Evolutionary conservation across 2,888 invertebrate species (phyloP), one percentile per base, ranked within the genome.

Genomic region (Camponotus fellah): DNA sequence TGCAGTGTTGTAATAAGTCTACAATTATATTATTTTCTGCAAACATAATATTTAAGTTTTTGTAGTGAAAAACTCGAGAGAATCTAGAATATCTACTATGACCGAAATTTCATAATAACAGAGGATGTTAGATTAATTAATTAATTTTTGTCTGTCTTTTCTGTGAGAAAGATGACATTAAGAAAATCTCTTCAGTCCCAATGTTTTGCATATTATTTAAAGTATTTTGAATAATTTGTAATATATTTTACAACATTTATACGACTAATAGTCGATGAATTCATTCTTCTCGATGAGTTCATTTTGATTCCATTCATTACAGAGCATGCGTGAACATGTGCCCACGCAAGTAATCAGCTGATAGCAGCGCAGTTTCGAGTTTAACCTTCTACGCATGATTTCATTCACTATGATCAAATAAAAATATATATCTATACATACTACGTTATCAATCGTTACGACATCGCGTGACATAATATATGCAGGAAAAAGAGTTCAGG

Each of bases 301-400:
- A 14, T 17, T 17, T 49, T 49, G 21, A 17, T 62, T 65, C n/a
- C 40, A 2, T 17, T 65, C 76, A 26, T 0, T 26, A 26, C 26
- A 53, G 62, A 49, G 32, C 75, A 64, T 75, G 76, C 65, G 65
- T 40, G 12, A 76, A 14, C n/a, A 65, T 40, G 37, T 76, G 76
- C 32, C 10, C 17, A 14, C 5, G 21, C 14, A 40, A 76, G n/a
- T n/a, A 66, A 32, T 76, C 65, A 56, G 49, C 40, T 76, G 64
- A 76, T 26, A 53, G 3, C 49, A 53, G 49, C 49, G 49, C n/a
- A 53, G 49, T 8, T 53, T n/a, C 49, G 2, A 53, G 49, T n/a
- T 53, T 53, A n/a, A 53, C 49, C 49, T 53, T 53, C 49, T 53
- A 53, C 49, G 49, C 8, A n/a, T 53, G 49, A 53, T n/a, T 53